phyloP scores from a whole-genome alignment of 2,113 vertebrate genomes.

The Onychostoma macrolepis region DNA sequence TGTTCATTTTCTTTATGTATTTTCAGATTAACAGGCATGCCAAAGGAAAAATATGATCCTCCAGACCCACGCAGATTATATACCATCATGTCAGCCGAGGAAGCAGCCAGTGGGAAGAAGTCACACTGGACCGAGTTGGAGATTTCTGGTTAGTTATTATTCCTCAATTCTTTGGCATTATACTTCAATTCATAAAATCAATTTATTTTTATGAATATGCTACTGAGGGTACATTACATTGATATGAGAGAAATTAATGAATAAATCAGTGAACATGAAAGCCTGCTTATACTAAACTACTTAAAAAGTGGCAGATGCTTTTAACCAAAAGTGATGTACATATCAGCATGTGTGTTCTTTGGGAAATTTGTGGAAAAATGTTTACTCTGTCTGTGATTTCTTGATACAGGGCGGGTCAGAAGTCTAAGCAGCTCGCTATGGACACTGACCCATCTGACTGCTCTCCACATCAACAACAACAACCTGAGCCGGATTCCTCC shows the following conservation, averaged over 20 bases:
- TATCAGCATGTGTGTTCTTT: neutral
- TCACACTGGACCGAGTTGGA: constrained; percentile 97
- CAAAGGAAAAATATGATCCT: constrained; percentile 99
- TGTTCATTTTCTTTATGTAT: constrained; percentile 7
- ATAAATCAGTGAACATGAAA: neutral
- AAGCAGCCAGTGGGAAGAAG: constrained; percentile 95
- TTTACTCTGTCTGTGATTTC: neutral
- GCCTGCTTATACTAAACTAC: neutral
- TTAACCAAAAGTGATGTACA: neutral
- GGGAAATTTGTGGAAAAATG: neutral
- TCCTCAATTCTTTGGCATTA: neutral
- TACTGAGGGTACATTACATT: neutral
- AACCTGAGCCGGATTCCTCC: constrained; percentile 96
- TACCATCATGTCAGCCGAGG: constrained; percentile 99
- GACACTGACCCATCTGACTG: constrained; percentile 96
- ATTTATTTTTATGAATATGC: neutral
- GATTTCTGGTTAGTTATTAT: constrained; percentile 89
- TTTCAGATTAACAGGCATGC: constrained; percentile 96
- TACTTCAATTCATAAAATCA: neutral
- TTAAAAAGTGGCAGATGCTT: neutral
- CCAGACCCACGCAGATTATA: constrained; percentile 98
- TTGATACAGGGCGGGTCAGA: constrained; percentile 87
- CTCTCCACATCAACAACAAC: constrained; percentile 98
- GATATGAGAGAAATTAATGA: neutral
- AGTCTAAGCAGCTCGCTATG: constrained; percentile 93